Base-by-base conservation (phyloP, 2,797 vertebrate species). In the Dermochelys coriacea region DNA sequence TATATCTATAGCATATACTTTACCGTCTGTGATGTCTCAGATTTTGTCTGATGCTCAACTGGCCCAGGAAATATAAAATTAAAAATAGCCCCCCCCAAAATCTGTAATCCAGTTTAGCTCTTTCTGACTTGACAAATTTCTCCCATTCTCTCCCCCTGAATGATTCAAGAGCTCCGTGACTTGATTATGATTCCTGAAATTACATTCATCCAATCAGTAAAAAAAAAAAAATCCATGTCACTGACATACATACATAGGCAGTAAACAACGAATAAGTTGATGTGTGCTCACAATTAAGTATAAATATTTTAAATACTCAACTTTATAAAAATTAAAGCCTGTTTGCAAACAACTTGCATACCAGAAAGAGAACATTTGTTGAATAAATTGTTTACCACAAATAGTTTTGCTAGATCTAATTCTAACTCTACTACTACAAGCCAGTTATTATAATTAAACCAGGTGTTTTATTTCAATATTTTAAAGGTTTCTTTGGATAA, bases 381-480 rank as follows among this genome's bases (percentile, higher is more conserved):
- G 21, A 61, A 85, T 78, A 71, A 71, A 79, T 87, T 0, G 5
- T 90, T 95, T 21, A 79, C 8, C 15, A 5, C 47, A 47, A 90
- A 57, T 0, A 89, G 85, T 87, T 87, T 54, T 89, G 16, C 0
- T 50, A 80, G 0, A 8, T 31, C 37, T 80, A 75, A 75, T 27
- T 75, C 41, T 29, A 29, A 34, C 1, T 27, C 29, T 21, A 80
- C 88, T 90, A 74, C 61, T 45, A 37, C 12, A 84, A 41, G 16
- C 10, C 84, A 57, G 6, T 16, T 89, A 68, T 93, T 94, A 79
- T 87, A 93, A 88, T 47, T 77, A 96, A 97, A 93, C 87, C 49
- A 1, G n/a, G 27, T 77, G 52, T 92, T 25, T 92, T 91, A 82
- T 93, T 85, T 94, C 81, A 90, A 37, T 71, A 41, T 41, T 71